phyloP scores from a whole-genome alignment of 2,888 invertebrate species.

The Dioctria linearis region DNA sequence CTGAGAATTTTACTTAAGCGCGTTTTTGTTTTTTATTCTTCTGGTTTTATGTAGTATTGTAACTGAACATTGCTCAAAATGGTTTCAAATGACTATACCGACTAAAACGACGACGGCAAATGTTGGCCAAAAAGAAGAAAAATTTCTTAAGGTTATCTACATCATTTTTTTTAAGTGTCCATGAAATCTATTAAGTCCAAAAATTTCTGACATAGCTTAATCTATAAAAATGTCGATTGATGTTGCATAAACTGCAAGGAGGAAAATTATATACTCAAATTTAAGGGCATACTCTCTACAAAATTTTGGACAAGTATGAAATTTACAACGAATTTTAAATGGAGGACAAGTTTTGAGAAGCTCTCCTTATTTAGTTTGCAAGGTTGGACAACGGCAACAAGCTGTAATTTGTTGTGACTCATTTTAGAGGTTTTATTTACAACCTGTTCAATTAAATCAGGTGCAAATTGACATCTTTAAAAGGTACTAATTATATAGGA shows the following conservation, averaged over 20 bases:
- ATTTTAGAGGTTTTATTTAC: slow-evolving; percentile 5
- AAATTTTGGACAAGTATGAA: no score
- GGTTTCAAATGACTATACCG: not conserved
- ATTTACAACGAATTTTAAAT: no score
- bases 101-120: no score
- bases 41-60: no score
- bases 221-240: no score
- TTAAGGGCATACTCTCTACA: not conserved
- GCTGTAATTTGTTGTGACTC: slow-evolving; percentile 6
- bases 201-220: no score
- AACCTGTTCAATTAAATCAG: slow-evolving; percentile 12
- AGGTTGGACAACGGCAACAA: not conserved
- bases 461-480: slow-evolving; percentile 9
- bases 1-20: not conserved
- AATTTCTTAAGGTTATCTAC: not conserved
- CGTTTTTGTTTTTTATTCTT: not conserved
- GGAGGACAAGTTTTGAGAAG: not conserved
- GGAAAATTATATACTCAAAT: not conserved
- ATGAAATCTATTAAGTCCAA: no score
- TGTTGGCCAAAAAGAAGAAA: not conserved
- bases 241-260: no score
- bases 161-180: no score
- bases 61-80: not conserved
- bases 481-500: not conserved
- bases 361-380: slow-evolving; percentile 23